phyloP scores from a whole-genome alignment of 2,113 vertebrate species.

The Platysteira castanea region DNA sequence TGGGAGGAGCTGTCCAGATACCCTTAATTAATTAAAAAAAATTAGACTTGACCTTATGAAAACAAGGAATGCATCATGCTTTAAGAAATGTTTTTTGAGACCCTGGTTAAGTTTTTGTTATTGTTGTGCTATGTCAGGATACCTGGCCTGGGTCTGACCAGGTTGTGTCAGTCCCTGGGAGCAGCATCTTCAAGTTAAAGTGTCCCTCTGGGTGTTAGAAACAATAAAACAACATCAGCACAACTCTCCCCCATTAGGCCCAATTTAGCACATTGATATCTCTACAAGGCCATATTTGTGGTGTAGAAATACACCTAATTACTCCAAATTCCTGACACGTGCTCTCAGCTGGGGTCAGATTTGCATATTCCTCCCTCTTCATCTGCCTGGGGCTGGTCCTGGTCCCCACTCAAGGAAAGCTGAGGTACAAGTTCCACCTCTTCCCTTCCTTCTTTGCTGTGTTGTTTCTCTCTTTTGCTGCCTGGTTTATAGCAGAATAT shows the following conservation, averaged over 20 bases:
- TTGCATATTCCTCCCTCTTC: not conserved
- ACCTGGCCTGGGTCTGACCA: not conserved
- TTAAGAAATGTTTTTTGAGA: not conserved
- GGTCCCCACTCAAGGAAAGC: not conserved
- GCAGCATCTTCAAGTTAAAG: not conserved
- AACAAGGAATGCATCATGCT: not conserved
- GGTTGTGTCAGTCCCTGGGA: not conserved
- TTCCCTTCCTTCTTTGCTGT: not conserved
- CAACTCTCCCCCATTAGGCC: not conserved
- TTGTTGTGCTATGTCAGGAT: accelerated
- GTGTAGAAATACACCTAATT: not conserved
- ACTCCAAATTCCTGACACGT: not conserved
- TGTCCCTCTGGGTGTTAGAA: not conserved
- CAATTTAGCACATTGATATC: not conserved
- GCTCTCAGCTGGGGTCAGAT: not conserved
- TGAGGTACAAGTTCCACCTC: not conserved
- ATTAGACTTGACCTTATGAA: not conserved
- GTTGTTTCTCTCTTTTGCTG: not conserved
- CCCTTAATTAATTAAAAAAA: not conserved
- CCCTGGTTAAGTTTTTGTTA: not conserved
- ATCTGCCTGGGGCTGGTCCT: not conserved
- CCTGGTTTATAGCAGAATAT: not conserved
- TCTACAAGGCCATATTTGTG: not conserved
- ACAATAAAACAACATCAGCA: not conserved
- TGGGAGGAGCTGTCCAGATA: not conserved